Base-by-base conservation (phyloP, 2,797 vertebrate genomes). In the Pseudochromis fuscus region DNA sequence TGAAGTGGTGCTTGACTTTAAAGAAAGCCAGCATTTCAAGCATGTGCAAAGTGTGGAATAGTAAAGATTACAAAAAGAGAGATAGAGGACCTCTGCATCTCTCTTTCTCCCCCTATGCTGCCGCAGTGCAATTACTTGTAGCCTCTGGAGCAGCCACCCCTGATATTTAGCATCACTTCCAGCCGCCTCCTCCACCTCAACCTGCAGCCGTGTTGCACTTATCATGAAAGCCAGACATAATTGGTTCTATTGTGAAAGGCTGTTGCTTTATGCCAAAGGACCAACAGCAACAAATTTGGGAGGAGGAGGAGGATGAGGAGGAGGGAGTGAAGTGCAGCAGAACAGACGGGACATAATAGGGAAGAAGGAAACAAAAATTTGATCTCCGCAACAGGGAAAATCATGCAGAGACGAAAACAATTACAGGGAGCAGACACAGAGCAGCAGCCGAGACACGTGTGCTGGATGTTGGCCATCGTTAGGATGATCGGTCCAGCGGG, bases 111-210 rank as follows among this genome's bases (percentile, higher is more conserved):
- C 37, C 74, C 21, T 9, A 0, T 6, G 5, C 76, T 86, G 85
- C 89, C 24, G 80, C 88, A 85, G 80, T 84, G 81, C 80, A 85
- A 85, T 89, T 83, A 87, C 74, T 52, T 48, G 45, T 72, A 75
- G 79, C 60, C 69, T 77, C 65, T 53, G 46, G 77, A 79, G 76
- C 58, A 27, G 75, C 75, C 73, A 75, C 74, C 77, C 76, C 81
- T 81, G 77, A 88, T 87, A 81, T 89, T 89, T 72, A 85, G 64
- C 85, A 75, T 81, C 71, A 58, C 58, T 74, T 68, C 74, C 67
- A 73, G 71, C 66, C 40, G 33, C 68, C 67, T 75, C 76, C 67
- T 67, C 69, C 76, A 77, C 69, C 77, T 80, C 77, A 55, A 76
- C 77, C 83, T 83, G 73, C 65, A 25, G 75, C 79, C 21, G 53